Base-by-base conservation (phyloP, 2,113 vertebrate genomes). In the Thamnaconus septentrionalis region DNA sequence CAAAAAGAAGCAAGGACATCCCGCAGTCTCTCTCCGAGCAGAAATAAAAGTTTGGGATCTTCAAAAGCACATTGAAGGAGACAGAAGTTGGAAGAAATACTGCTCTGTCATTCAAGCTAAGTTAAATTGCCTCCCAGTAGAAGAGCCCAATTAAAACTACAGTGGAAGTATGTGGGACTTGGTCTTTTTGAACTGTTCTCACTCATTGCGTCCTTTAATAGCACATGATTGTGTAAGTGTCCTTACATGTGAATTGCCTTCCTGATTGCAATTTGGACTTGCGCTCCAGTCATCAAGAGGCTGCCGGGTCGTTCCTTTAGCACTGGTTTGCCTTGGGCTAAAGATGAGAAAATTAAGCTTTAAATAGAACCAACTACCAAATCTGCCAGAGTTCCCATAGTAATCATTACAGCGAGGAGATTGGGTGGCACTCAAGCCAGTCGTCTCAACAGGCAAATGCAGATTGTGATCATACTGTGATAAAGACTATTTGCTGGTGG, bases 301-400 rank as follows among this genome's bases (percentile, higher is more conserved):
- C 53, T 61, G 47, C 56, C 39, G 64, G 61, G 66, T 68, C 71
- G 58, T 64, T 75, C 50, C 73, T 31, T 31, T 2, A 31, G 18
- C 18, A 31, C 18, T 31, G 18, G 18, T 31, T 31, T 31, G 51
- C 79, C 63, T 63, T 31, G 41, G 65, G 78, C 84, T 78, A 89
- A 80, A 75, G 46, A 59, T 50, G 58, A 88, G 89, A 77, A 91
- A 87, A 85, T 66, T 75, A 90, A 63, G 81, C 84, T 87, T 89
- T 90, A 69, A 82, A 88, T 88, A 87, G 56, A 79, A 60, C 63
- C 88, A 93, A 93, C 94, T 94, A 94, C 92, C 89, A 88, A 79
- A 83, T 87, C 3, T 56, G 77, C 89, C 88, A 90, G 18, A 77
- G 76, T 87, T 89, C 88, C 88, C 86, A 86, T 87, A 91, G 84